Evolutionary conservation across 2,113 vertebrate genomes (phyloP), one percentile per base, ranked within the genome.

Genomic region (Genyomyrus donnyi): DNA sequence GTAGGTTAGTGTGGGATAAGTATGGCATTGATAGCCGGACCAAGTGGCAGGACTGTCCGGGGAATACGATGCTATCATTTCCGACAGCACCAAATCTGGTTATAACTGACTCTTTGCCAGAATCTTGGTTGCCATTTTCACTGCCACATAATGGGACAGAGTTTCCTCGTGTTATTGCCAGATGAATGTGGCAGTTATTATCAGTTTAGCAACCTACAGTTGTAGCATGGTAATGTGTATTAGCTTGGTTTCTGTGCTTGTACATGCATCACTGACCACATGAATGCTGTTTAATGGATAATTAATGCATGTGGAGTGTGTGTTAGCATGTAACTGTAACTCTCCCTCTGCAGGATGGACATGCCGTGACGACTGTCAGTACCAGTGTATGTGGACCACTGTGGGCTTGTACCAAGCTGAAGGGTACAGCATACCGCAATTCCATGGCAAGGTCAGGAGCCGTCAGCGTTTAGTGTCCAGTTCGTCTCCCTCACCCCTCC

Each of bases 311-410:
- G 5, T 39, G 7, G 19, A 85, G 19, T 85, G 8, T 39, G 17
- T 83, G 42, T 85, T 85, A 45, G 80, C 5, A 24, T 85, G 80
- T 85, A 49, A 35, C 84, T 15, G 53, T 19, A 5, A 87, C 27
- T 87, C 10, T 91, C 48, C 85, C 56, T 84, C 42, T 88, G 3
- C 93, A 99, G 98, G 98, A 84, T 99, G 98, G 98, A 97, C 95
- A 3, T 99, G 98, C 93, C 94, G 93, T 0, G 98, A 99, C 0
- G 98, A 99, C 92, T 99, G 98, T 92, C 93, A 96, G 53, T 99
- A 99, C 90, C 96, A 97, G 92, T 99, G 98, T 93, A 99, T 99
- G 98, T 99, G 98, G 98, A 92, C 96, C 91, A 99, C 98, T 0
- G 98, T 99, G 91, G 96, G 95, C 39, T 96, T 98, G 24, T 99